These are phyloP conservation scores for Sebastes cheni DNA, from an alignment of 2,797 vertebrate species.

Conservation along the genomic window DNA sequence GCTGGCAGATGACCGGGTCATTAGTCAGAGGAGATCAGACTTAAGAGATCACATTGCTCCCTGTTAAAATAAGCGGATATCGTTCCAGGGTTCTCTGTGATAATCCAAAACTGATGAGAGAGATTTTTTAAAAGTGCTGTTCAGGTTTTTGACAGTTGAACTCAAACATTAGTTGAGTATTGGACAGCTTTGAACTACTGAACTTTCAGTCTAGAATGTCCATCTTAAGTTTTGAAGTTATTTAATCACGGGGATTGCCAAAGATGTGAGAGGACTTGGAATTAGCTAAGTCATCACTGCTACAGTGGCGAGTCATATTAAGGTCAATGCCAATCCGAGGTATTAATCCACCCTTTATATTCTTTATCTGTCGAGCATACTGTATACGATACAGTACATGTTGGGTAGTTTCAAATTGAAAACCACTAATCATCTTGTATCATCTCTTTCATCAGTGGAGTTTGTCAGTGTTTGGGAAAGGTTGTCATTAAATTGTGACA, in stretches of 20 bases:
- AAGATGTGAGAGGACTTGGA: background rate
- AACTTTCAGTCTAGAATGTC: background rate
- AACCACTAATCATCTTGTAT: background rate
- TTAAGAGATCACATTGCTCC: conserved; percentile 40
- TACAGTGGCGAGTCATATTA: background rate
- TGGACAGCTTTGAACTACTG: background rate
- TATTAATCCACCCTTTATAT: background rate
- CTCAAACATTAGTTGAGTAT: background rate
- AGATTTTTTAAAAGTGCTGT: background rate
- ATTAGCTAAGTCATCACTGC: background rate
- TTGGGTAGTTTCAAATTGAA: background rate
- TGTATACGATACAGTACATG: background rate
- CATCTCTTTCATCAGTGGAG: too few relatives aligned
- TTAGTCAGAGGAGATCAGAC: conserved; percentile 38
- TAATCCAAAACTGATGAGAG: conserved; percentile 14
- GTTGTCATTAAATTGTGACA: too few relatives aligned
- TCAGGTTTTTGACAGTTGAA: conserved; percentile 17
- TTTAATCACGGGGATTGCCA: background rate
- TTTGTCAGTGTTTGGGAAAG: too few relatives aligned
- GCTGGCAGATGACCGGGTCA: conserved; percentile 4
- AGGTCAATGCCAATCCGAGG: background rate
- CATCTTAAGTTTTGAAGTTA: background rate
- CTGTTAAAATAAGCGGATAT: conserved; percentile 8
- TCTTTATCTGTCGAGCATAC: background rate
- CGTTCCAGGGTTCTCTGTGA: background rate